These are phyloP conservation scores for Heliconius congener DNA, from an alignment of 1,140 invertebrate species.

Conservation along the genomic window DNA sequence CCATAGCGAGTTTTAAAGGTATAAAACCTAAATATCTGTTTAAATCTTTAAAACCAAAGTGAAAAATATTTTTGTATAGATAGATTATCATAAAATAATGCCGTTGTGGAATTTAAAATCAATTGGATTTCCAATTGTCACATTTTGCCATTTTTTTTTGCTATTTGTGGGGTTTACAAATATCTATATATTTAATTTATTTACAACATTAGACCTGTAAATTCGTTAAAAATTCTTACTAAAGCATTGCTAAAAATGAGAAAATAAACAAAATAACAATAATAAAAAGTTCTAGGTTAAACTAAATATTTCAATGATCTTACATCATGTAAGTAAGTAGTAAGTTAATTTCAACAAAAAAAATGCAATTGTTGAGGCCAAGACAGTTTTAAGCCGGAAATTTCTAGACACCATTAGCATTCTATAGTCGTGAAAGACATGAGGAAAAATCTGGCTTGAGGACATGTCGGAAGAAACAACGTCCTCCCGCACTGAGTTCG, in stretches of 20 bases:
- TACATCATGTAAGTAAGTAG: neutral
- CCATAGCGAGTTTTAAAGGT: neutral
- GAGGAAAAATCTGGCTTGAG: slow-evolving; percentile 49
- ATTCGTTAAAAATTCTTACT: neutral
- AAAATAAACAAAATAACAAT: neutral
- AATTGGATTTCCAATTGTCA: too few species aligned
- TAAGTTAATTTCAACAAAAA: slow-evolving; percentile 2
- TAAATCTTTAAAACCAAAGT: too few species aligned
- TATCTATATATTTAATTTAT: neutral
- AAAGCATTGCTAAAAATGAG: neutral
- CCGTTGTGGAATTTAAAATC: too few species aligned
- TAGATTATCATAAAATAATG: too few species aligned
- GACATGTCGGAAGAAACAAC: slow-evolving; percentile 39
- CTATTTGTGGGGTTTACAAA: neutral
- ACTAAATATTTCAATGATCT: neutral
- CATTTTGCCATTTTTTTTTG: too few species aligned
- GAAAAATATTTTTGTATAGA: too few species aligned
- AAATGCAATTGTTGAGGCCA: slow-evolving; percentile 18
- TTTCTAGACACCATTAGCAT: slow-evolving; percentile 52
- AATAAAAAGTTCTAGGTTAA: neutral
- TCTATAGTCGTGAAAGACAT: slow-evolving; percentile 47
- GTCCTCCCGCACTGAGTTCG: slow-evolving; percentile 42
- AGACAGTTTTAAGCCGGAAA: slow-evolving; percentile 40
- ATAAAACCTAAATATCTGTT: too few species aligned
- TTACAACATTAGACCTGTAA: too few species aligned